Conservation (phyloP, 2,113 vertebrate species). For the Genyomyrus donnyi region DNA sequence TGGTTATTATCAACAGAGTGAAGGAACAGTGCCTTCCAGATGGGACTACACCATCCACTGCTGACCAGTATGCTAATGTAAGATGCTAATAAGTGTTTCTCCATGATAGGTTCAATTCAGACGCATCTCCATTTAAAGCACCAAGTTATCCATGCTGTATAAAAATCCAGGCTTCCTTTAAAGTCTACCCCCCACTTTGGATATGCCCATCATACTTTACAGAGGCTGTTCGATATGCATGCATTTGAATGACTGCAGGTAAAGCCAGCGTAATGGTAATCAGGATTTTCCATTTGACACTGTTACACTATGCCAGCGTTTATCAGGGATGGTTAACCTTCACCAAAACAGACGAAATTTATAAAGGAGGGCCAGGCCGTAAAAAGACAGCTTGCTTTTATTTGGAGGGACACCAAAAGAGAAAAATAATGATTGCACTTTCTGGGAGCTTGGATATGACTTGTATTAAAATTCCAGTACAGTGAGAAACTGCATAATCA, state of each 20-base stretch:
- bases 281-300: neutral
- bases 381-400: slow-evolving; percentile 3
- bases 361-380: neutral
- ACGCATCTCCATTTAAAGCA: neutral
- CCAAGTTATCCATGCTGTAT: neutral
- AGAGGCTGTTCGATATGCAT: neutral
- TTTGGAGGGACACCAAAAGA: neutral
- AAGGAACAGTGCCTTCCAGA: neutral
- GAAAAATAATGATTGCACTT: slow-evolving; percentile 6
- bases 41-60: neutral
- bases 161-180: neutral
- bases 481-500: neutral
- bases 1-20: neutral
- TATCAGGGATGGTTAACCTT: slow-evolving; percentile 1
- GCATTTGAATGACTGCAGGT: neutral
- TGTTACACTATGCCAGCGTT: neutral
- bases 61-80: neutral
- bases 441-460: neutral
- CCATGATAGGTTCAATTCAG: neutral
- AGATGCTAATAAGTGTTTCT: neutral
- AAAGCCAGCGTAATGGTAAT: neutral
- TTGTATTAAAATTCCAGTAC: neutral
- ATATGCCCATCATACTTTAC: neutral
- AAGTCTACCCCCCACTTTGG: neutral
- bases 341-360: neutral